Evolutionary conservation across 2,113 vertebrate genomes (phyloP).

Genomic region (Mastomys natalensis): DNA sequence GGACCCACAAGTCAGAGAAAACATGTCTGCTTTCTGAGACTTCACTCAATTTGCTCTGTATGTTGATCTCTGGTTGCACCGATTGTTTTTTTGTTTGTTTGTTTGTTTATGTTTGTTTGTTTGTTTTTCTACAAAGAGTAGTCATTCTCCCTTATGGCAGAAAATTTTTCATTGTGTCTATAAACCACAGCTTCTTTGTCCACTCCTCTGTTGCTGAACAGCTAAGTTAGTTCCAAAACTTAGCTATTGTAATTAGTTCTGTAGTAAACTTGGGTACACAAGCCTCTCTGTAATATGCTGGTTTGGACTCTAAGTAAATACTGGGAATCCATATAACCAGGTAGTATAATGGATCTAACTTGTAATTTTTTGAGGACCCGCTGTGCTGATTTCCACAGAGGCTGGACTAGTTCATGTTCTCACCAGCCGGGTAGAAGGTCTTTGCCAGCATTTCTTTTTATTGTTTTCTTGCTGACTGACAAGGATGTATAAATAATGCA

Average conservation of each 20-base stretch:
- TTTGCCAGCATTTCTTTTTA: background rate
- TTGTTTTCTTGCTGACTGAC: background rate
- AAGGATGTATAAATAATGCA: background rate
- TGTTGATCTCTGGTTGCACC: background rate
- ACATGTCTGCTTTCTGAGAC: background rate
- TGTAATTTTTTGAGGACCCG: too few relatives aligned
- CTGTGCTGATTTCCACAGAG: background rate
- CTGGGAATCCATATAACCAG: background rate
- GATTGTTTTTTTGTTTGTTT: background rate
- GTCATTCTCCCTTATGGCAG: background rate
- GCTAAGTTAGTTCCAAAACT: background rate
- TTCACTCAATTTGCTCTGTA: background rate
- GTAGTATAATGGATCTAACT: background rate
- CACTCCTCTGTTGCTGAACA: background rate
- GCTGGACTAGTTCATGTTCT: background rate
- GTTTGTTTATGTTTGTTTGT: too few relatives aligned
- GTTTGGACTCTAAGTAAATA: background rate
- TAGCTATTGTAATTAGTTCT: background rate
- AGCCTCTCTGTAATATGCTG: background rate
- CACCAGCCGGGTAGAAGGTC: background rate
- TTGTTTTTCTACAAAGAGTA: background rate
- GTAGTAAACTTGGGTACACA: rapidly evolving
- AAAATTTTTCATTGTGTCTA: background rate
- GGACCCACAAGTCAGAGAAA: background rate
- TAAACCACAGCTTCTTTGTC: background rate